Base-by-base conservation (phyloP, 2,797 vertebrate species). In the Echeneis naucrates region DNA sequence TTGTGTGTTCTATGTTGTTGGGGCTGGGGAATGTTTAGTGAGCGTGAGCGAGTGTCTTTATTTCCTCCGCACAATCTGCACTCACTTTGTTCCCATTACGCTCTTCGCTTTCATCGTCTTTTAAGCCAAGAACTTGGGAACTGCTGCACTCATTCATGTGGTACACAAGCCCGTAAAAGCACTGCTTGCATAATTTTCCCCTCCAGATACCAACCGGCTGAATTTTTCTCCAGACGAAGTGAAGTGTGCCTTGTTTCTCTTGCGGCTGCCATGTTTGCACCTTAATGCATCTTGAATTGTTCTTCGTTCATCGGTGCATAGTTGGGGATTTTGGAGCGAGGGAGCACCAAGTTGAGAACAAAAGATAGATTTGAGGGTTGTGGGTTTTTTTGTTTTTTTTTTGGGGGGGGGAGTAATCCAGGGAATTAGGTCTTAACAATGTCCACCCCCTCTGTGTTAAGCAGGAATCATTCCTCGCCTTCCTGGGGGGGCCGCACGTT, bases 81-180 rank as follows among this genome's bases (percentile, higher is more conserved):
- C 85, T 80, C 73, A 63, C 71, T 83, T 81, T 77, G 56, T 48
- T 80, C 64, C 70, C 77, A 79, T 87, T 63, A 72, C n/a, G 72
- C 72, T 44, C 52, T 24, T 32, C 58, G 77, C 71, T 84, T 76
- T 78, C 69, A 52, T 51, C 40, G 45, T 53, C 59, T 75, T 40
- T 54, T 48, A 26, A 75, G 80, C 81, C 61, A 54, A 55, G 68
- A 69, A 67, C 68, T 77, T 67, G 55, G 78, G 80, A 75, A 17
- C 35, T 75, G 68, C 82, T 67, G 72, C 82, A n/a, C 63, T 84
- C 83, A 84, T 84, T 84, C 86, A 87, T 86, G 82, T 89, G 80
- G 82, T 26, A 42, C 72, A 75, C 75, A 57, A 66, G 70, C 65
- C 80, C 50, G 63, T 77, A 68, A 86, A 86, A 84, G 80, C 76